phyloP scores from a whole-genome alignment of 2,113 vertebrate species.

The Corydoras sp. region DNA sequence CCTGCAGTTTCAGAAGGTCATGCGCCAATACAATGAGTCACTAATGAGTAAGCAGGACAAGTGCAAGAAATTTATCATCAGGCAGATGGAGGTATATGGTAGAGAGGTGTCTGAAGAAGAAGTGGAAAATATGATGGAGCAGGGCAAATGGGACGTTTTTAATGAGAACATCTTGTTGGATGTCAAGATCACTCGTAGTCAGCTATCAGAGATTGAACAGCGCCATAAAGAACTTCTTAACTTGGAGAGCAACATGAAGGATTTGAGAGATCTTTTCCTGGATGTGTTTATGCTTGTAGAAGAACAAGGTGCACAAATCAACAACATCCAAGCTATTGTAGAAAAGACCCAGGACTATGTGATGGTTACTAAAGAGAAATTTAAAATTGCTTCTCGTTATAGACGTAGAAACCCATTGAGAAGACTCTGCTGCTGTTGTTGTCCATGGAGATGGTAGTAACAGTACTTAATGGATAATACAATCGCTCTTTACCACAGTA shows the following conservation, averaged over 20 bases:
- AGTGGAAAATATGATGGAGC: conserved; percentile 82
- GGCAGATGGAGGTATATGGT: conserved; percentile 86
- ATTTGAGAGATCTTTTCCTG: conserved; percentile 82
- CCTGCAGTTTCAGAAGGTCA: conserved; percentile 73
- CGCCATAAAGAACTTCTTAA: conserved; percentile 86
- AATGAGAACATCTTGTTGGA: conserved; percentile 88
- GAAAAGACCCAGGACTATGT: conserved; percentile 81
- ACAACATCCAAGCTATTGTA: conserved; percentile 82
- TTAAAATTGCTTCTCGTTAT: conserved; percentile 80
- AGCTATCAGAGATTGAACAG: conserved; percentile 89
- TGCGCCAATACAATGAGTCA: conserved; percentile 79
- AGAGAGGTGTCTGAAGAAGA: conserved; percentile 81
- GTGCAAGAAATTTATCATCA: conserved; percentile 84
- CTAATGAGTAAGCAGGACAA: conserved; percentile 82
- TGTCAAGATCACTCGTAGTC: conserved; percentile 78
- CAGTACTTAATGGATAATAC: too few relatives aligned
- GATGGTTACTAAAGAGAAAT: conserved; percentile 75
- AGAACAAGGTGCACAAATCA: conserved; percentile 79
- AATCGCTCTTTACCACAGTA: too few relatives aligned
- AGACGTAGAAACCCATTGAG: conserved; percentile 80
- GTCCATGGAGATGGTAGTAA: conserved; percentile 63
- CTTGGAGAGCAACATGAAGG: conserved; percentile 86
- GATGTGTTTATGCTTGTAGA: conserved; percentile 85
- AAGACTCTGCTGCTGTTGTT: conserved; percentile 85
- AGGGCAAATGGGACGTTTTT: conserved; percentile 93